A percentile compares a stretch with the other conserved stretches of the same genome.
phyloP scores from a whole-genome alignment of 2,797 vertebrate genomes.

The Sebastes minor region DNA sequence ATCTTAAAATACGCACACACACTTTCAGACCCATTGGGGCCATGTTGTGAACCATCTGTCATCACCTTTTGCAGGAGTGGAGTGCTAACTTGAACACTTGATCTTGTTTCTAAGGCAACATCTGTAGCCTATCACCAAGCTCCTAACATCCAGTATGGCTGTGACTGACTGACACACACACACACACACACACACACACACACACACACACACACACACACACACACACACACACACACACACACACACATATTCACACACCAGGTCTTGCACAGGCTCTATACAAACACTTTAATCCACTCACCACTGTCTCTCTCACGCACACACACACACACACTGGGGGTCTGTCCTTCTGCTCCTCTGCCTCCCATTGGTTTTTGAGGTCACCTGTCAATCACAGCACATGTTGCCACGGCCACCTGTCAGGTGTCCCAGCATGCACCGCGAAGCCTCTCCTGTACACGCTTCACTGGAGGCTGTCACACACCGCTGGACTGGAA shows the following conservation, averaged over 20 bases:
- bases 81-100: constrained; percentile 53
- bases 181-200: constrained; percentile 12
- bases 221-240: constrained; percentile 5
- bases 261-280: constrained; percentile 6
- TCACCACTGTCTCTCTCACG: neutral
- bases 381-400: constrained; percentile 77
- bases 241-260: constrained; percentile 5
- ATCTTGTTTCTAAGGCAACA: constrained; percentile 61
- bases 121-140: constrained; percentile 61
- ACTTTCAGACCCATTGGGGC: constrained; percentile 33
- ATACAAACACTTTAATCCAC: constrained; percentile 15
- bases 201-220: constrained; percentile 1
- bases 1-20: constrained; percentile 45
- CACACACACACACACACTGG: neutral
- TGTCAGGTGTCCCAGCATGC: constrained; percentile 72
- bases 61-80: constrained; percentile 59
- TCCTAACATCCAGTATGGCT: constrained; percentile 11
- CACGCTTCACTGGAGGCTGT: constrained; percentile 67
- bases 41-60: constrained; percentile 69
- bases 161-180: constrained; percentile 1
- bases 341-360: constrained; percentile 41
- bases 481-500: constrained; percentile 55
- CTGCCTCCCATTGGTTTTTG: constrained; percentile 52
- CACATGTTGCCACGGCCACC: constrained; percentile 52
- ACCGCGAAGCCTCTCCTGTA: constrained; percentile 44